These are phyloP conservation scores for Mormoops blainvillei DNA, from an alignment of 2,113 vertebrate species.

Conservation along the genomic window DNA sequence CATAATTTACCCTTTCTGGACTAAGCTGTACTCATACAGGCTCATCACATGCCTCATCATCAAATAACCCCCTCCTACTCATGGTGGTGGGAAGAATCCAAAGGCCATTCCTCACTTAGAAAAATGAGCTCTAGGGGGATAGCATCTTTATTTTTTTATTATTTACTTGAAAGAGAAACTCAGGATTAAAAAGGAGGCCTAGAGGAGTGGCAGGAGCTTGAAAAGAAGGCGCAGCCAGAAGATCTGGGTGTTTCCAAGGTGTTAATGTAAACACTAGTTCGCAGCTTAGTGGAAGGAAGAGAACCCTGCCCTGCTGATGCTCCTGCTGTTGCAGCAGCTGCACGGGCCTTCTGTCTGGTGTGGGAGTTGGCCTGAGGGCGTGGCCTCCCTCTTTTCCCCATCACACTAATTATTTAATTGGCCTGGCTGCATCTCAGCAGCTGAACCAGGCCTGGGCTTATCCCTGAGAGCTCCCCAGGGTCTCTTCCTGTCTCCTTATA, in stretches of 20 bases:
- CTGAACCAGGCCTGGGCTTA: constrained; percentile 44
- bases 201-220: constrained; percentile 13
- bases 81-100: neutral
- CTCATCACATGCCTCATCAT: neutral
- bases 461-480: constrained; percentile 22
- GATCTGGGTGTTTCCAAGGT: constrained; percentile 66
- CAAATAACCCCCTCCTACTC: neutral
- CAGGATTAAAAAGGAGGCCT: constrained; percentile 38
- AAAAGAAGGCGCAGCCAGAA: constrained; percentile 29
- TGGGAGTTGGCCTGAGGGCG: constrained; percentile 45
- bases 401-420: constrained; percentile 59
- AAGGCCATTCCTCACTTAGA: neutral
- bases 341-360: neutral
- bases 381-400: constrained; percentile 33
- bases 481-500: constrained; percentile 48
- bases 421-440: constrained; percentile 29
- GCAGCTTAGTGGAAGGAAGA: constrained; percentile 63
- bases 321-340: constrained; percentile 60
- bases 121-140: constrained; percentile 21
- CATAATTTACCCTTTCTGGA: neutral
- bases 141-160: neutral
- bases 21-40: neutral
- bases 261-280: constrained; percentile 72
- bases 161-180: constrained; percentile 51
- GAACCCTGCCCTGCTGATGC: constrained; percentile 48